These are phyloP conservation scores for Unio pictorum DNA, from an alignment of 2,888 invertebrate genomes.

Conservation along the genomic window DNA sequence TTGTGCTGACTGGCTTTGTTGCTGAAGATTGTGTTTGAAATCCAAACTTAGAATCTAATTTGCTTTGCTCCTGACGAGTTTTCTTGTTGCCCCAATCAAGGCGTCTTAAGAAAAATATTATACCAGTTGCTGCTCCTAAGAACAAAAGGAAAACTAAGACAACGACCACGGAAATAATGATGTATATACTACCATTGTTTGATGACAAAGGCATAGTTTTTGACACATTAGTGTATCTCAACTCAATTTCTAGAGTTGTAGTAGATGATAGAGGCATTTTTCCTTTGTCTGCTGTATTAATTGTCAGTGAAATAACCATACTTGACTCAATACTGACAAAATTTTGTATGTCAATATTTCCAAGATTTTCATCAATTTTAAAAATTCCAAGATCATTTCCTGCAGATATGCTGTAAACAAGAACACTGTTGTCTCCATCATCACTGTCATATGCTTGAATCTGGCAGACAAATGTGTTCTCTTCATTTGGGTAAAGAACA, in stretches of 20 bases:
- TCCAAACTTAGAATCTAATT: slow-evolving; percentile 33
- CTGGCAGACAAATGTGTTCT: slow-evolving; percentile 28
- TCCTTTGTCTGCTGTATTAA: slow-evolving; percentile 23
- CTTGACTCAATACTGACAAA: slow-evolving; percentile 22
- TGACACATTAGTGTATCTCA: slow-evolving; percentile 29
- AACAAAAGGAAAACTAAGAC: slow-evolving; percentile 42
- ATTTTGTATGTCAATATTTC: slow-evolving; percentile 25
- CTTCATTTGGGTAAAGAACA: slow-evolving; percentile 22
- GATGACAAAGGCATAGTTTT: background rate
- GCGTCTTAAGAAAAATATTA: slow-evolving; percentile 37
- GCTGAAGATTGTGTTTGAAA: slow-evolving; percentile 19
- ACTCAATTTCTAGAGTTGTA: slow-evolving; percentile 14
- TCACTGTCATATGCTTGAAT: slow-evolving; percentile 31
- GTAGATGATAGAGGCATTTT: slow-evolving; percentile 10
- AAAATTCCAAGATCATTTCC: slow-evolving; percentile 33
- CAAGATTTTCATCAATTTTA: slow-evolving; percentile 25
- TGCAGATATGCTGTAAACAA: slow-evolving; percentile 19
- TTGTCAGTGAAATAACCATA: slow-evolving; percentile 10
- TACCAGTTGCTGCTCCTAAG: slow-evolving; percentile 34
- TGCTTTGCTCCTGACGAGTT: slow-evolving; percentile 27
- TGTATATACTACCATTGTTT: slow-evolving; percentile 30
- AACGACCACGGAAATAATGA: slow-evolving; percentile 46
- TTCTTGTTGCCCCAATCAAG: slow-evolving; percentile 29
- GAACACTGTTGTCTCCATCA: slow-evolving; percentile 27
- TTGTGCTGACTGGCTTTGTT: too few species aligned